phyloP scores from a whole-genome alignment of 1,140 invertebrate species.

The Drosophila pallidifrons region DNA sequence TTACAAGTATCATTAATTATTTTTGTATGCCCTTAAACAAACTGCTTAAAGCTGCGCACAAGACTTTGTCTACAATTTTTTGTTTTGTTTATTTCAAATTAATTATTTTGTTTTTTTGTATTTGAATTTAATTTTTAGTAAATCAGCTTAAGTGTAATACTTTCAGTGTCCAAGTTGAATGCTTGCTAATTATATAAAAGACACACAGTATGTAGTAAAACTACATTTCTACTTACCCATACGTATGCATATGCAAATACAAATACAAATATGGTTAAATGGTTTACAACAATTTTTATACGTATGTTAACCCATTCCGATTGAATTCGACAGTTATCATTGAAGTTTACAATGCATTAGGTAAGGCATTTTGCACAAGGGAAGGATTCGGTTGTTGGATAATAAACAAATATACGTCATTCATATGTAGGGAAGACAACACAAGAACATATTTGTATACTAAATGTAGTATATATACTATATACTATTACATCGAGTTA shows the following conservation, averaged over 20 bases:
- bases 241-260: slow-evolving; percentile 8
- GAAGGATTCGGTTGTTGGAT: slow-evolving; percentile 63
- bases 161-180: slow-evolving; percentile 32
- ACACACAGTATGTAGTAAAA: slow-evolving; percentile 74
- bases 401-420: slow-evolving; percentile 44
- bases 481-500: slow-evolving; percentile 40
- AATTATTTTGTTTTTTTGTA: slow-evolving; percentile 17
- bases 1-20: slow-evolving; percentile 25
- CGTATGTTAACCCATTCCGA: slow-evolving; percentile 37
- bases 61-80: slow-evolving; percentile 71
- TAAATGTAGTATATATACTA: slow-evolving; percentile 26
- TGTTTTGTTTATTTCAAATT: slow-evolving; percentile 28
- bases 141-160: slow-evolving; percentile 53
- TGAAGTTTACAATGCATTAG: slow-evolving; percentile 35
- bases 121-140: slow-evolving; percentile 30
- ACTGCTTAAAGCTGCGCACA: slow-evolving; percentile 76
- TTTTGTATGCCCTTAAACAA: slow-evolving; percentile 57
- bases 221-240: slow-evolving; percentile 53
- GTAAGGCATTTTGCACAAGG: slow-evolving; percentile 70
- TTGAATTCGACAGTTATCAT: slow-evolving; percentile 44
- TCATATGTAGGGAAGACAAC: slow-evolving; percentile 54
- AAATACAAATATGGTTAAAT: slow-evolving; percentile 15
- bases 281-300: slow-evolving; percentile 39
- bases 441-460: slow-evolving; percentile 38
- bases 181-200: slow-evolving; percentile 72